Base-by-base conservation (phyloP, 1,140 invertebrate species). In the Drosophila repletoides region DNA sequence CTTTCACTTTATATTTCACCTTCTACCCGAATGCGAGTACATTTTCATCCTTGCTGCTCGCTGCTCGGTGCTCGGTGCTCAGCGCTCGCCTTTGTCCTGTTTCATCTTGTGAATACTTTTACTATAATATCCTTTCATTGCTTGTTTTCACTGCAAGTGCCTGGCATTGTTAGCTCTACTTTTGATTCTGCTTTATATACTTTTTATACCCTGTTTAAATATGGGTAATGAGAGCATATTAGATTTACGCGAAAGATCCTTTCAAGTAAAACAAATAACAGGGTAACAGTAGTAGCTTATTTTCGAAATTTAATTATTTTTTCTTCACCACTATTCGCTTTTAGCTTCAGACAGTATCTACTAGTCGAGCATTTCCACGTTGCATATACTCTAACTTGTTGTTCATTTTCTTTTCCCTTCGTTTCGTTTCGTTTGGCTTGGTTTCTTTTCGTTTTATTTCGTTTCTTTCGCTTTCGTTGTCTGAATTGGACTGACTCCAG, bases 111-210 rank as follows among this genome's bases (percentile, higher is more conserved):
- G 86, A 84, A 84, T 84, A 84, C 79, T 84, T 84, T 84, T 86
- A 86, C 79, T 80, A 84, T 84, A 84, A 84, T 84, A 84, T 84
- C 74, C 75, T 79, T 84, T 84, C 79, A 83, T 79, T 84, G 79
- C 80, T 79, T 83, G 79, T 83, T 84, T 83, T 84, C 51, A 41
- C 60, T 86, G 71, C 80, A 79, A 86, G 75, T 84, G 80, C 53
- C 66, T 64, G 49, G 66, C 66, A 83, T 84, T 84, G 79, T 83
- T 83, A 71, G 66, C 52, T 72, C 51, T 68, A 65, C 71, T 75
- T 71, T 28, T 61, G 34, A 9, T 66, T 45, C 22, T 19, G 14
- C 45, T 49, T n/a, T n/a, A n/a, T n/a, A n/a, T n/a, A n/a, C n/a
- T n/a, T n/a, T n/a, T n/a, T n/a, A n/a, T n/a, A n/a, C n/a, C n/a